These are phyloP conservation scores for Trichoplusia ni DNA, from an alignment of 1,140 invertebrate species.

Conservation along the genomic window DNA sequence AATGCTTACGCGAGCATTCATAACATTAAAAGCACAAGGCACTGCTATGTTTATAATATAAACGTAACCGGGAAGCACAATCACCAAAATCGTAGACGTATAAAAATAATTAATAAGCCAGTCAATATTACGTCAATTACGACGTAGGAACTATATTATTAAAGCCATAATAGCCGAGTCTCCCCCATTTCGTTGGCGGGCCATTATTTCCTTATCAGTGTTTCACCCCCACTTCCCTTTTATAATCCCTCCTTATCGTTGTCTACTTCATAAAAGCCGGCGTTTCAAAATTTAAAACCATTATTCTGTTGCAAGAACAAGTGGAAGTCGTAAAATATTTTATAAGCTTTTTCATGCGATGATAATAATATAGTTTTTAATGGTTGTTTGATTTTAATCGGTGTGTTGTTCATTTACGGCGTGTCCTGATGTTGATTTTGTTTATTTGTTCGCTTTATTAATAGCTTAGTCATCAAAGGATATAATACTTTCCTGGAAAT, in stretches of 20 bases:
- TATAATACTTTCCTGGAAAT: too few species aligned
- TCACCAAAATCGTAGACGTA: too few species aligned
- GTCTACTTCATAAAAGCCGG: slow-evolving; percentile 69
- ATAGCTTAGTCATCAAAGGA: not conserved
- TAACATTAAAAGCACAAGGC: too few species aligned
- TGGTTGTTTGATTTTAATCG: not conserved
- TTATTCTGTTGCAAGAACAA: slow-evolving; percentile 63
- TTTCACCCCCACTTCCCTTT: slow-evolving; percentile 66
- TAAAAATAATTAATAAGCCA: not conserved
- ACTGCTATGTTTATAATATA: too few species aligned
- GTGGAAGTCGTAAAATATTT: slow-evolving; percentile 31
- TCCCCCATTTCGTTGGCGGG: slow-evolving; percentile 57
- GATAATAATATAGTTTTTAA: slow-evolving; percentile 5
- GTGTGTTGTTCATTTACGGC: not conserved
- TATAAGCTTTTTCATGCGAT: slow-evolving; percentile 19
- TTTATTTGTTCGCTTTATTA: not conserved
- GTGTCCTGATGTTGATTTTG: not conserved
- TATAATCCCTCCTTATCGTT: slow-evolving; percentile 75
- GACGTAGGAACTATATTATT: slow-evolving; percentile 14
- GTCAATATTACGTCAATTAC: slow-evolving; percentile 15
- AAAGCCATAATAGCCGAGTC: slow-evolving; percentile 47
- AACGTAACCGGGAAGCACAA: too few species aligned
- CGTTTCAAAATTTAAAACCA: slow-evolving; percentile 69
- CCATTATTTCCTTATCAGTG: slow-evolving; percentile 74
- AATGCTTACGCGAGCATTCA: too few species aligned